Percentiles rank a stretch among this genome's conserved stretches.
Evolutionary conservation across 2,797 vertebrate species (phyloP).

Genomic region (Crax fasciolata): DNA sequence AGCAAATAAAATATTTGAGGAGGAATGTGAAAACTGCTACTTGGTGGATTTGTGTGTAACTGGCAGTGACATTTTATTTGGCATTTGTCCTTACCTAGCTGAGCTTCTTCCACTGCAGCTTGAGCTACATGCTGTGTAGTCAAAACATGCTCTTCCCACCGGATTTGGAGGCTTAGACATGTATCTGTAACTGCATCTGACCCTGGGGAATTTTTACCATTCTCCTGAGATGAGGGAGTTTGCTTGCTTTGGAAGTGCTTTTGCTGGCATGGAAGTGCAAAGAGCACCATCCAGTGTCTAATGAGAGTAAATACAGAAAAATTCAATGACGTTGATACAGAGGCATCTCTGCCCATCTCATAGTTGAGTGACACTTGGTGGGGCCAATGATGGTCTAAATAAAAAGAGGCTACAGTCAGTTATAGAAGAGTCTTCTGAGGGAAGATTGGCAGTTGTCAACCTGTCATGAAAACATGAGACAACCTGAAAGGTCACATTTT

Average conservation of each 20-base stretch:
- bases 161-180: not conserved
- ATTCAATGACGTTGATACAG: not conserved
- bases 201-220: not conserved
- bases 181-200: not conserved
- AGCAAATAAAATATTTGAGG: constrained; percentile 58
- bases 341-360: not conserved
- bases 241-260: not conserved
- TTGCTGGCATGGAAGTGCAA: not conserved
- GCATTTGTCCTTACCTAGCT: constrained; percentile 23
- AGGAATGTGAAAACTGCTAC: not conserved
- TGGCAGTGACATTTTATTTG: constrained; percentile 25
- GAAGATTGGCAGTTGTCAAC: not conserved
- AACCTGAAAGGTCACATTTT: not conserved
- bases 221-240: not conserved
- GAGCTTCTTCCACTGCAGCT: not conserved
- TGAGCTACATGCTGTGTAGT: not conserved
- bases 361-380: not conserved
- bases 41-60: not conserved
- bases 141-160: constrained; percentile 33
- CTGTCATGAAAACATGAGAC: not conserved
- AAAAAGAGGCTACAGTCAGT: not conserved
- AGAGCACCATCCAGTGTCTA: constrained; percentile 70
- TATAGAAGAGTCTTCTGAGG: not conserved
- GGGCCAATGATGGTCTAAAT: not conserved
- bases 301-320: constrained; percentile 32